Base-by-base conservation (phyloP, 23 tunicate species). In the Styela clava region DNA sequence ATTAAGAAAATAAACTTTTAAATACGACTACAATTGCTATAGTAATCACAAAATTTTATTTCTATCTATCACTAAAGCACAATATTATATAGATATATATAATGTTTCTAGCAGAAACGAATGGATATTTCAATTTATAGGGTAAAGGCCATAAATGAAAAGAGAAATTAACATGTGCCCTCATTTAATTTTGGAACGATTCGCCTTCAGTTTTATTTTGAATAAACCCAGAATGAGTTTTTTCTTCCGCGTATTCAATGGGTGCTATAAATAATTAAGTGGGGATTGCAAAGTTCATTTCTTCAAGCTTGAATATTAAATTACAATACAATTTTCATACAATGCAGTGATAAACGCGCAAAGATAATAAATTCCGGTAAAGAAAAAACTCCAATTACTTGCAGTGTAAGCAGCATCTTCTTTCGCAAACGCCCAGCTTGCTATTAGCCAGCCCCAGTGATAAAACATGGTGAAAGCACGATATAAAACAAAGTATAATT, bases 371-470 rank as follows among this genome's bases (percentile, higher is more conserved):
- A 76, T 16, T 20, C 81, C 81, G 65, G 81, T 76, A 22, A 76
- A 76, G 37, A 76, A 76, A 24, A 76, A 36, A 76, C 81, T 76
- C 81, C 81, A 76, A 24, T 76, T 76, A 23, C 62, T 76, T 7
- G 44, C 31, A 26, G 81, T 76, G 26, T 76, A 76, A 19, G 35
- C 35, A 52, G 20, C 25, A 22, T 76, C 81, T 7, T 23, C 31
- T 0, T 36, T 0, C 1, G 81, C 81, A 22, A 37, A 44, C 9
- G 44, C 65, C 81, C 81, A 76, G 20, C 81, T 31, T 76, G 81
- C 81, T 51, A 76, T 76, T 0, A 76, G 26, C 81, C 81, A 76
- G 35, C 81, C 81, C 81, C 81, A 76, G 65, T 76, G 81, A 44
- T 33, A 76, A n/a, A 76, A 24, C 18, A 52, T 22, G 1, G 33